Percentiles rank a stretch among this genome's conserved stretches.
These are phyloP conservation scores for Atrichornis clamosus DNA, from an alignment of 2,113 vertebrate genomes.

Conservation along the genomic window DNA sequence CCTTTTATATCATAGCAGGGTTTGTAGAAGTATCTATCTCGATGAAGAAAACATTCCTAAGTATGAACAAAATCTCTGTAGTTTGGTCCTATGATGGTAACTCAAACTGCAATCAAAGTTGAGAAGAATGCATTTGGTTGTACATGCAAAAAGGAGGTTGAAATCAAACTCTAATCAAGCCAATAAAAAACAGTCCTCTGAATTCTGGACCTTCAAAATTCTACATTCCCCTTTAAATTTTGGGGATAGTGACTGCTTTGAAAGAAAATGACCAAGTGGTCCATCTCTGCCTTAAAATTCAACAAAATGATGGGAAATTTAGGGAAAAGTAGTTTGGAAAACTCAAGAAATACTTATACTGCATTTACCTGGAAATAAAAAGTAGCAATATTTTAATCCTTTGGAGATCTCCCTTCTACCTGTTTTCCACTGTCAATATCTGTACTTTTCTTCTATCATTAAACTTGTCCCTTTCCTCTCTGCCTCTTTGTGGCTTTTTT, in stretches of 20 bases:
- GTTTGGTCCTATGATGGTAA: not conserved
- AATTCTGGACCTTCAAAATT: not conserved
- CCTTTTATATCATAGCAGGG: not conserved
- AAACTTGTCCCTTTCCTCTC: constrained; percentile 83
- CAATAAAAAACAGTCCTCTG: not conserved
- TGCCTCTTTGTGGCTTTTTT: constrained; percentile 54
- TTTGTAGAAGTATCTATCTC: not conserved
- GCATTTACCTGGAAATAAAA: not conserved
- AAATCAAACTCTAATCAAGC: not conserved
- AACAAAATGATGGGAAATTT: not conserved
- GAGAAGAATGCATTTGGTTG: not conserved
- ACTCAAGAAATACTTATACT: not conserved
- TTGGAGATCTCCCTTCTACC: constrained; percentile 45
- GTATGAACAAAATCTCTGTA: not conserved
- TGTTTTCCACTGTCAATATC: constrained; percentile 76
- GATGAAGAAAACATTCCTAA: not conserved
- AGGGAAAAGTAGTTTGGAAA: not conserved
- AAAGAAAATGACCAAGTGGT: not conserved
- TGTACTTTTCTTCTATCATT: constrained; percentile 87
- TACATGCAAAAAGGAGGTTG: not conserved
- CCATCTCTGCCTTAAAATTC: not conserved
- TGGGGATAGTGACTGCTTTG: not conserved
- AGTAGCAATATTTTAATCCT: constrained; percentile 61
- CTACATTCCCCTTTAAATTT: not conserved
- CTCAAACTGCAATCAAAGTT: not conserved